Base-by-base conservation (phyloP, 2,888 invertebrate species). In the Xestobium rufovillosum region DNA sequence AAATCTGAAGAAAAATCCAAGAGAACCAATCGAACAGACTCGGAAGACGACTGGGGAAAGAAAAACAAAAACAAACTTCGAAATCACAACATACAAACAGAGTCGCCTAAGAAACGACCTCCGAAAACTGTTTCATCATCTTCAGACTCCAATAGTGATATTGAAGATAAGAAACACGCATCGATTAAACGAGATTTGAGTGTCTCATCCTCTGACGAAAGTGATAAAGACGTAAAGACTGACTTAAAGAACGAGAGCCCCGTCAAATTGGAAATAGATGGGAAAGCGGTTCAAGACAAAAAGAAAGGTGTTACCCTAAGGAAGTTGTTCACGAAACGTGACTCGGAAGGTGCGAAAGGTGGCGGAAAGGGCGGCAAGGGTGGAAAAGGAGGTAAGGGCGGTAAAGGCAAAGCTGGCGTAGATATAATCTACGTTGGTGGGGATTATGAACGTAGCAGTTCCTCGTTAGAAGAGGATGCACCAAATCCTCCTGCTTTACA, bases 291-390 rank as follows among this genome's bases (percentile, higher is more conserved):
- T 1, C 71, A 75, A 40, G 81, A 82, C 58, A 81, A 81, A 53
- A 82, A 81, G 62, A 83, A 82, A 59, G 79, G 71, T 50, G 77
- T 74, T 51, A 80, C 80, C 1, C 59, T 83, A 35, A 67, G 77
- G 26, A 79, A 78, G 53, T 64, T 82, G 34, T 80, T 81, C 55
- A 73, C 71, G 1, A 63, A 65, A 41, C 67, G 73, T n/a, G 72
- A 69, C 51, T 73, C 75, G 31, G 75, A 75, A 41, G 79, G 79
- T 2, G 72, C 71, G 4, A 80, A 79, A 51, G 75, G 79, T 30
- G 81, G 81, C 12, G 80, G 80, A 0, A 81, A 80, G 51, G 80
- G 80, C 3, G 74, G 69, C 6, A 78, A 80, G 44, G 80, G 83
- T 43, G 83, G 69, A 4, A 69, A 56, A 45, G 57, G 78, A 34